Percentiles rank a stretch among this genome's conserved stretches.
These are phyloP conservation scores for Ectropis grisescens DNA, from an alignment of 1,140 invertebrate genomes.

Conservation along the genomic window DNA sequence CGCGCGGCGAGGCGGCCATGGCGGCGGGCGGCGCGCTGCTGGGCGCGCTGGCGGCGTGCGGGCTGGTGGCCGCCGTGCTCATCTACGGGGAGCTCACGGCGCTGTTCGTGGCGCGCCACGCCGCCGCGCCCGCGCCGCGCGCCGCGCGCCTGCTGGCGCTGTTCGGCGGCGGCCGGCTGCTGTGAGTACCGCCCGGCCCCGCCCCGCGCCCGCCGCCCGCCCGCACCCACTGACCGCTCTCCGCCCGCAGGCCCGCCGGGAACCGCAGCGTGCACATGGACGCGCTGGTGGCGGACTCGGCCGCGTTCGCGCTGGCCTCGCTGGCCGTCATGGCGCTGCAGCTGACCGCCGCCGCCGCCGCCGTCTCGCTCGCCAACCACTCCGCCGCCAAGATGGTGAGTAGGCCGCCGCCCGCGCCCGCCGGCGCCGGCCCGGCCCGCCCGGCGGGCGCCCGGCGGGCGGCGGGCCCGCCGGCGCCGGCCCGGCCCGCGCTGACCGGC, in stretches of 20 bases:
- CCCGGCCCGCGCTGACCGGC: too few relatives aligned
- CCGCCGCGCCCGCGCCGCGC: constrained; percentile 34
- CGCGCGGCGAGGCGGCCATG: constrained; percentile 21
- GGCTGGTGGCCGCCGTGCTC: constrained; percentile 76
- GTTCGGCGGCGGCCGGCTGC: constrained; percentile 60
- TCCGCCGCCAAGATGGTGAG: constrained; percentile 68
- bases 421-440: too few relatives aligned
- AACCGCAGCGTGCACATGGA: constrained; percentile 69
- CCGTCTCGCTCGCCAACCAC: constrained; percentile 73
- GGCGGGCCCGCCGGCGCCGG: too few relatives aligned
- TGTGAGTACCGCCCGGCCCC: constrained; percentile 64
- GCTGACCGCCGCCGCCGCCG: constrained; percentile 71
- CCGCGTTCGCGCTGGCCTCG: constrained; percentile 73
- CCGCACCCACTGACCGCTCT: background rate
- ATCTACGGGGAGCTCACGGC: constrained; percentile 80
- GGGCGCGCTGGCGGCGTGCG: constrained; percentile 31
- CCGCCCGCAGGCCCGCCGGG: constrained; percentile 49
- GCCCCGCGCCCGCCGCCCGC: too few relatives aligned
- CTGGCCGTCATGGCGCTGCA: constrained; percentile 70
- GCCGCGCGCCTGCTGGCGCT: constrained; percentile 45
- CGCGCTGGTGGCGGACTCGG: constrained; percentile 74
- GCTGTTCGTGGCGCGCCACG: constrained; percentile 71
- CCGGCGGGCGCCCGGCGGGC: too few relatives aligned
- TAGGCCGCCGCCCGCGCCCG: background rate
- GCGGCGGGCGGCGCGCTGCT: constrained; percentile 28